A percentile compares a stretch with the other conserved stretches of the same genome.
Evolutionary conservation across 2,888 invertebrate species (phyloP).

Genomic region (Psylliodes chrysocephalus): DNA sequence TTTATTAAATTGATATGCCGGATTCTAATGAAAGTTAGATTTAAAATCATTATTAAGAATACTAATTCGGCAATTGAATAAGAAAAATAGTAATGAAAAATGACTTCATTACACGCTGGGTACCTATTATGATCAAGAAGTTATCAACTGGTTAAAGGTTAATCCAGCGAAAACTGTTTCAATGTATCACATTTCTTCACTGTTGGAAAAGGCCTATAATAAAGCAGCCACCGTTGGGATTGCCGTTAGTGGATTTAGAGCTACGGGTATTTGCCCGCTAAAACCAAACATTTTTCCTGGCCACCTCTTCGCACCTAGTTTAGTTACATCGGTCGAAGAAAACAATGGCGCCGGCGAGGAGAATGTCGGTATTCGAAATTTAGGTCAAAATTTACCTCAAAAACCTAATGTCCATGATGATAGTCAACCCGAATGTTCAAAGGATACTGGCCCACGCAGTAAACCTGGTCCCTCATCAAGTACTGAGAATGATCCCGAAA

Average conservation of each 20-base stretch:
- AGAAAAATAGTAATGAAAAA: too few relatives aligned
- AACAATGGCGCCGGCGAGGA: not conserved
- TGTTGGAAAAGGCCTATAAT: not conserved
- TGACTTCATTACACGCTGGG: too few relatives aligned
- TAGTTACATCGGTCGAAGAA: not conserved
- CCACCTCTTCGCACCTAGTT: not conserved
- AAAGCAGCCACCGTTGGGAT: conserved; percentile 13
- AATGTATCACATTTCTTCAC: conserved; percentile 45
- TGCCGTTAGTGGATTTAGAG: conserved; percentile 32
- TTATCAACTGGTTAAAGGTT: conserved; percentile 45
- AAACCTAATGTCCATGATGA: not conserved
- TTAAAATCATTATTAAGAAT: too few relatives aligned
- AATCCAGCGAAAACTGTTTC: conserved; percentile 53
- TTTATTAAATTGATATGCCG: too few relatives aligned
- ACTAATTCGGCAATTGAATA: too few relatives aligned
- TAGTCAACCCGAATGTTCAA: not conserved
- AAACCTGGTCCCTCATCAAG: not conserved
- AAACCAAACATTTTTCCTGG: conserved; percentile 39
- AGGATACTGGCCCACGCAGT: not conserved
- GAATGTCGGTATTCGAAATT: not conserved
- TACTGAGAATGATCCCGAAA: too few relatives aligned
- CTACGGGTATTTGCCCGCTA: conserved; percentile 38
- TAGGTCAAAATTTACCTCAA: not conserved
- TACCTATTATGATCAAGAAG: conserved; percentile 51
- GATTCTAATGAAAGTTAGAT: too few relatives aligned